Evolutionary conservation across 2,888 invertebrate genomes (phyloP), one percentile per base, ranked within the genome.

Genomic region (Anticlea derivata): DNA sequence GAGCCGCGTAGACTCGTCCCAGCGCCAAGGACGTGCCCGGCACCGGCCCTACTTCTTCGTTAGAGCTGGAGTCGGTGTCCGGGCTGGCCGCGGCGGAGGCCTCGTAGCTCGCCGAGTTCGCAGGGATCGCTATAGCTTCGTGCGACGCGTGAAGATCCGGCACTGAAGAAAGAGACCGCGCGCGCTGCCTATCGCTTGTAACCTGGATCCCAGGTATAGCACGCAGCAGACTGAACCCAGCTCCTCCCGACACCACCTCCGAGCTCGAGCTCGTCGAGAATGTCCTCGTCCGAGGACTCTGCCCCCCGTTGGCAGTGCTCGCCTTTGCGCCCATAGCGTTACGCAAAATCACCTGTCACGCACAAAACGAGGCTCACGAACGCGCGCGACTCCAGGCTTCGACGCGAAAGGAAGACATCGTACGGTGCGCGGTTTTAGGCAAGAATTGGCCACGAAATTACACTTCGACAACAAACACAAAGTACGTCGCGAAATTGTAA

Each of bases 1-100:
- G 96, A 69, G 97, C 96, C 55, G 96, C 95, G 76, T 96, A 96
- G 24, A 96, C 96, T 61, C 96, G 92, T 53, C 96, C 95, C 40
- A 95, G 91, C 49, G 94, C 93, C 60, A 94, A 87, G 5, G 89
- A 84, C 0, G 86, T 80, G 31, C 84, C 85, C 0, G 89, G 68
- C 10, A 66, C 77, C 0, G 86, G 80, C 0, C 78, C 85, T 1
- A 92, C 92, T 66, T 95, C 95, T 70, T 95, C 95, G 38, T 94
- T 93, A 59, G 91, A 93, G 75, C 93, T 94, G 76, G 92, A 93
- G 89, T 93, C 95, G 38, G 93, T 94, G 82, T 92, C 95, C 44
- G 90, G 93, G 75, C 92, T 94, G 70, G 92, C 94, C 53, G 92
- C 94, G 59, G 92, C 93, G 29, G 91, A 93, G 50, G 91, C 93